Base-by-base conservation (phyloP, 2,888 invertebrate genomes). In the Anthrax anthrax region DNA sequence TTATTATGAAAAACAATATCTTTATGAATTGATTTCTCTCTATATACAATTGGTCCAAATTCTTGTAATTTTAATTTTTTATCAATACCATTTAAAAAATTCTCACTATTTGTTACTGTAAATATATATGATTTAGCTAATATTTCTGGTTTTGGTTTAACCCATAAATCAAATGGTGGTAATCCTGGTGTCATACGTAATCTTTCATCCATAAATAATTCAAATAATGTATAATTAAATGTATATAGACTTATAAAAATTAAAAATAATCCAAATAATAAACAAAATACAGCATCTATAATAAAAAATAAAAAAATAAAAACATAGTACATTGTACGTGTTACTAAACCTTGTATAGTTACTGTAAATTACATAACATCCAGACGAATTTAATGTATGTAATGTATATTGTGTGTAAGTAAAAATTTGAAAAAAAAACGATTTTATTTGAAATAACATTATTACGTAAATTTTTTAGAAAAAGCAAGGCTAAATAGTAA, bases 81-180 rank as follows among this genome's bases (percentile, higher is more conserved):
- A 43, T 81, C 82, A 3, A 70, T 61, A 0, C 85, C 84, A 27
- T 69, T 65, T 44, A 84, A 60, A 61, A 81, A 89, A 44, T 75
- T 75, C 44, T 82, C 79, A 46, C 77, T 74, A 62, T 89, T 90
- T 18, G 88, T 88, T 5, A 88, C 74, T 57, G 86, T 85, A 69
- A 84, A 88, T 16, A 86, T 69, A 57, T 80, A 78, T 0, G 78
- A 73, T 48, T 77, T 75, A 38, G 79, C 63, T 45, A 78, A 71
- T 8, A 80, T 74, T 16, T 80, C 76, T 41, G 80, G 77, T 49
- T 78, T 76, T 0, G 81, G 80, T 1, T 78, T 76, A 38, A 70
- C 69, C 5, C 81, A 81, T 76, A 78, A 77, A 12, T 80, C 77
- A 59, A 68, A 81, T 0, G 79, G 73, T 1, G 81, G 81, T 38